Evolutionary conservation across 2,113 vertebrate species (phyloP), one percentile per base, ranked within the genome.

Genomic region (Oceanites oceanicus): DNA sequence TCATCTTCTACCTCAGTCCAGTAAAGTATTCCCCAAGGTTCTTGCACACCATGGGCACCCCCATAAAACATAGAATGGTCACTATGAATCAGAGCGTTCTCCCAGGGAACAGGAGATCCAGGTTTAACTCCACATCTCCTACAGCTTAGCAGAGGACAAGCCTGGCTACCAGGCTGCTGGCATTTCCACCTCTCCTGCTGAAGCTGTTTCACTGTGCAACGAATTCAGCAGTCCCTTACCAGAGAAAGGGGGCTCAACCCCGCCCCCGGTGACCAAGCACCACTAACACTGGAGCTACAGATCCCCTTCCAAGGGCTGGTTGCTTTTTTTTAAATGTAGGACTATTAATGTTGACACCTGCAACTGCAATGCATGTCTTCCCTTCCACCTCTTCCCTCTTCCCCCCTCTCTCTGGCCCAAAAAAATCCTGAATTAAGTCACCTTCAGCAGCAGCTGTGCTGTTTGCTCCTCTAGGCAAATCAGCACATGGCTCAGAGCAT

Each of bases 71-170:
- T 0, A 27, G 26, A 45, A 45, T 22, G 14, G 23, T 32, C n/a
- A 30, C 34, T 27, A 11, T 0, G 66, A 74, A 56, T 27, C 49
- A 59, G 11, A 66, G n/a, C 0, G 0, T 6, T 77, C n/a, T 93
- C 44, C 25, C 32, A 68, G 38, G 44, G 38, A 77, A 74, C 10
- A 38, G 70, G 25, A 66, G 34, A 71, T 29, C 50, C 76, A 44
- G 22, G 56, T 63, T 75, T 61, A 71, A 47, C 30, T 26, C 25
- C n/a, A n/a, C 22, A 66, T 75, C 45, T 36, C 22, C 34, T 5
- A 26, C 11, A 67, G 44, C 42, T 67, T 32, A 53, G 44, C 16
- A 50, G 16, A 49, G 30, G 59, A 73, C 25, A 32, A 85, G 15
- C 34, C 53, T 63, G 42, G 34, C 3, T 15, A 15, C n/a, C 4